Evolutionary conservation across 1,140 invertebrate genomes (phyloP), one percentile per base, ranked within the genome.

Genomic region (Formica selysi): DNA sequence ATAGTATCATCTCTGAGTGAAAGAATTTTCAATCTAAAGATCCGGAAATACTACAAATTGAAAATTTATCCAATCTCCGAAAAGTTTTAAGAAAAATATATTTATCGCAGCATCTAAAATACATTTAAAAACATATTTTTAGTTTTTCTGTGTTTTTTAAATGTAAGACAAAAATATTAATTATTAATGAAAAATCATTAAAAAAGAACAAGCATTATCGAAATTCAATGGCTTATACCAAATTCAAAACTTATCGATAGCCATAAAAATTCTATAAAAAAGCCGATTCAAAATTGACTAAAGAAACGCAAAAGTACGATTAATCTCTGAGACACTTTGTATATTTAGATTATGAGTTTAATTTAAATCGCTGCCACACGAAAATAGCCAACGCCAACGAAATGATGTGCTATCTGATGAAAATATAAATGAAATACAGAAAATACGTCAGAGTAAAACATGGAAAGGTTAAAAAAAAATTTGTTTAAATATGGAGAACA

Each of bases 401-500:
- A 48, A 79, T 79, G 65, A 51, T 44, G 44, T 26, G n/a, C 5
- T 64, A 19, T 64, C n/a, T 7, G 38, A 44, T 19, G 19, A 19
- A 64, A 29, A 38, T n/a, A 11, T 65, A 76, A 64, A 41, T 16
- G 48, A 78, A 48, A 36, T 10, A 10, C 1, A 54, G 62, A 79
- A 70, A 70, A 32, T 57, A 36, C 44, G 29, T 80, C 76, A 36
- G 7, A 57, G 76, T 54, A 54, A 79, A 68, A 51, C 16, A 64
- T 7, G 54, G 44, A 7, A 68, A 19, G 38, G 16, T 64, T 13
- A 62, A 78, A 65, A 57, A 13, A 68, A 51, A 48, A 67, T 19
- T 44, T 68, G 76, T 70, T 80, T 80, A 80, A 80, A 80, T 70
- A 70, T 51, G 32, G 16, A 54, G 32, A 80, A n/a, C 22, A 29